Base-by-base conservation (phyloP, 2,113 vertebrate genomes). In the Antidorcas marsupialis region DNA sequence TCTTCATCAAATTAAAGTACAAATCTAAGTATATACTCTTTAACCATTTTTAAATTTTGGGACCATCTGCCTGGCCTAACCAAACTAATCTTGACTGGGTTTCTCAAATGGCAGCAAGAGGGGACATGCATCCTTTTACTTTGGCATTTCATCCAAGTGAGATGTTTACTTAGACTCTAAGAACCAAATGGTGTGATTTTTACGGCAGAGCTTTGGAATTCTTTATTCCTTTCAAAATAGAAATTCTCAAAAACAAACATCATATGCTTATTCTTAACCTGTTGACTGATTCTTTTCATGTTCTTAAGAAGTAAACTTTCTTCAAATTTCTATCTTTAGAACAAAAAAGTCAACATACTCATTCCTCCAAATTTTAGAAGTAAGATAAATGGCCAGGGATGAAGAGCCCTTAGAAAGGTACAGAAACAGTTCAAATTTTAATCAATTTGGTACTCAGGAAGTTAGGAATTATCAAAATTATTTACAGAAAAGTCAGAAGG, bases 291-390 rank as follows among this genome's bases (percentile, higher is more conserved):
- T 64, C n/a, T 94, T 86, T 62, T 79, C 87, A 60, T 43, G 33
- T 78, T 78, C 52, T 67, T 91, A 96, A 89, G 45, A 67, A 95
- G 53, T 33, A 94, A 94, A 90, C 67, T 59, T n/a, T 96, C 57
- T 87, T 79, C 62, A 74, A 83, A 7, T 55, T 92, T 59, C 36
- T 94, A 23, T 76, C 47, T 94, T 97, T 45, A 45, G 50, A 79
- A 84, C 55, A 88, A 78, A 97, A 87, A 71, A 76, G 57, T 90
- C n/a, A 86, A 91, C 67, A 52, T 45, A 97, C 4, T n/a, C 62
- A 71, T 55, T 39, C 47, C 76, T 95, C 21, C 16, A 64, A 95
- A 95, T 62, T 88, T 23, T 43, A 60, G 43, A 91, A 53, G 91
- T 8, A 30, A 93, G 67, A 52, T 12, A 84, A 87, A 60, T 8